Conservation (phyloP, 2,888 invertebrate species). For the Gnatocerus cornutus region DNA sequence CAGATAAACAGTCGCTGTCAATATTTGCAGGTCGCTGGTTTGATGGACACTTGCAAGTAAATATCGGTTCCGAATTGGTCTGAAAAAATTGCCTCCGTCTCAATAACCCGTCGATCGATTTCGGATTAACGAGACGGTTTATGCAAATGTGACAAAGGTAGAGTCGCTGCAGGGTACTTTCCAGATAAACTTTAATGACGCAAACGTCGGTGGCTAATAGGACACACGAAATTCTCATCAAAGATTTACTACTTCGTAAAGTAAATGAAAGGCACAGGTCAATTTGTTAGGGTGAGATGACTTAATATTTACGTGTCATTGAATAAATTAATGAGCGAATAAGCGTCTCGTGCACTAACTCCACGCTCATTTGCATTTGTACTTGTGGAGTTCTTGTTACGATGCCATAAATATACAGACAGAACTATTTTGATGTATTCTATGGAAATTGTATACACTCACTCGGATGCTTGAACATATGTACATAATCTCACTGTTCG, state of each 20-base stretch:
- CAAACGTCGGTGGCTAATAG: constrained; percentile 14
- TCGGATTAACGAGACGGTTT: constrained; percentile 28
- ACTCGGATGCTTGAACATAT: background rate
- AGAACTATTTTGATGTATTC: constrained; percentile 33
- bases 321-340: constrained; percentile 37
- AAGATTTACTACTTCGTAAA: constrained; percentile 31
- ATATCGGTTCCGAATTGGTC: constrained; percentile 15
- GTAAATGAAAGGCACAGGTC: constrained; percentile 19
- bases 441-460: constrained; percentile 10
- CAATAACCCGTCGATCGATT: constrained; percentile 19
- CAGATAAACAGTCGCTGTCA: constrained; percentile 40
- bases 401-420: constrained; percentile 30
- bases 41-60: constrained; percentile 31
- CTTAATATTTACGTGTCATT: constrained; percentile 35
- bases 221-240: constrained; percentile 28
- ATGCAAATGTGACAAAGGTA: constrained; percentile 37
- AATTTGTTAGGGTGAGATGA: constrained; percentile 26
- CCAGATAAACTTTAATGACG: constrained; percentile 10
- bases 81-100: background rate
- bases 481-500: background rate
- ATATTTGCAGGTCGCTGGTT: constrained; percentile 26
- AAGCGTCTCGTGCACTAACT: constrained; percentile 32
- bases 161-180: constrained; percentile 15
- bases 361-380: constrained; percentile 25
- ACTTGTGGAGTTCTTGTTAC: constrained; percentile 33